phyloP scores from a whole-genome alignment of 2,797 vertebrate species.

The Triplophysa bombifrons region DNA sequence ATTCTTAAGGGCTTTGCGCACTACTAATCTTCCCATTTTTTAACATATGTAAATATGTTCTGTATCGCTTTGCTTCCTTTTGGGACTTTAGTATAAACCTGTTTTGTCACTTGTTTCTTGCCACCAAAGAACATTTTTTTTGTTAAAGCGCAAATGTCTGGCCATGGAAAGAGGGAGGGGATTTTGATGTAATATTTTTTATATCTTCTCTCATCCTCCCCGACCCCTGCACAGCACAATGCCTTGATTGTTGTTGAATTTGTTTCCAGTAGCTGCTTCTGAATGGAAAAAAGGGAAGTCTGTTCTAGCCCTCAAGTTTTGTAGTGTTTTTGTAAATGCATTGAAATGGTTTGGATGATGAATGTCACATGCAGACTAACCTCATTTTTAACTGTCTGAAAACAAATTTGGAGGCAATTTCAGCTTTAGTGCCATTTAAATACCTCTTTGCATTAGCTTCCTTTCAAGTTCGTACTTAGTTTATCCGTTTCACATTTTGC shows the following conservation, averaged over 20 bases:
- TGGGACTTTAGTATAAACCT: constrained; percentile 3
- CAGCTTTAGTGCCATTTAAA: background rate
- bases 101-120: constrained; percentile 24
- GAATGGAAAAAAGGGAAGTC: constrained; percentile 19
- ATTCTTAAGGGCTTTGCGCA: background rate
- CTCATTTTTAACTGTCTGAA: background rate
- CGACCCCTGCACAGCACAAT: background rate
- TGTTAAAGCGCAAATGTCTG: constrained; percentile 36
- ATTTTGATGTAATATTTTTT: constrained; percentile 21
- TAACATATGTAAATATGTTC: background rate
- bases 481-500: background rate
- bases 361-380: background rate
- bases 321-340: background rate
- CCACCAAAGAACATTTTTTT: constrained; percentile 19
- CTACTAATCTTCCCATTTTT: background rate
- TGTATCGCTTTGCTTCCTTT: background rate
- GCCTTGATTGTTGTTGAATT: constrained; percentile 26
- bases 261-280: constrained; percentile 25
- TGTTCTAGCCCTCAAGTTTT: background rate
- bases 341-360: constrained; percentile 13
- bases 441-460: background rate
- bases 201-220: constrained; percentile 12
- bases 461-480: background rate
- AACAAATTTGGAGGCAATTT: constrained; percentile 2
- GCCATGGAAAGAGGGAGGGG: background rate